phyloP scores from a whole-genome alignment of 2,888 invertebrate genomes.

The Escarpia spicata region DNA sequence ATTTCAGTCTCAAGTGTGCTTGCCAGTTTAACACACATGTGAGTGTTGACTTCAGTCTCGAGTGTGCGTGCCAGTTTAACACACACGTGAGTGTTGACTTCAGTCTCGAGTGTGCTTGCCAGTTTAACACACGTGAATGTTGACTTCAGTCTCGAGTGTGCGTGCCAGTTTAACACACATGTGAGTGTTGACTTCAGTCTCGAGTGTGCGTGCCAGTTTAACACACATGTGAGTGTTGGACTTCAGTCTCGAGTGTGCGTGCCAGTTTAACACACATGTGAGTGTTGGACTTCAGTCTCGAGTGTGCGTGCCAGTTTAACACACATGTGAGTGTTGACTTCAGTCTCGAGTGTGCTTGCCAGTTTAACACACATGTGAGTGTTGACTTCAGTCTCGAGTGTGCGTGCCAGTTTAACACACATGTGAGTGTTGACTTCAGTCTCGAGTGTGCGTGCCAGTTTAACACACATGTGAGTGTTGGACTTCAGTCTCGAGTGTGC shows the following conservation, averaged over 20 bases:
- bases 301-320: constrained; percentile 68
- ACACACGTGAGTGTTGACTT: constrained; percentile 79
- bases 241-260: not conserved
- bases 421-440: constrained; percentile 71
- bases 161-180: constrained; percentile 79
- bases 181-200: constrained; percentile 68
- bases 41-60: constrained; percentile 47
- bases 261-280: constrained; percentile 84
- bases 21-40: constrained; percentile 84
- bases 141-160: not conserved
- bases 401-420: constrained; percentile 76
- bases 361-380: constrained; percentile 85
- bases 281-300: constrained; percentile 46
- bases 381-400: not conserved
- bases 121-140: constrained; percentile 80
- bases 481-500: not conserved
- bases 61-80: constrained; percentile 68
- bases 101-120: not conserved
- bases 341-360: not conserved
- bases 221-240: constrained; percentile 83
- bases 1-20: not conserved
- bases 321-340: constrained; percentile 79
- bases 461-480: constrained; percentile 85
- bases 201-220: constrained; percentile 62
- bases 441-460: not conserved